These are phyloP conservation scores for Xylota segnis DNA, from an alignment of 2,888 invertebrate genomes.

Conservation along the genomic window DNA sequence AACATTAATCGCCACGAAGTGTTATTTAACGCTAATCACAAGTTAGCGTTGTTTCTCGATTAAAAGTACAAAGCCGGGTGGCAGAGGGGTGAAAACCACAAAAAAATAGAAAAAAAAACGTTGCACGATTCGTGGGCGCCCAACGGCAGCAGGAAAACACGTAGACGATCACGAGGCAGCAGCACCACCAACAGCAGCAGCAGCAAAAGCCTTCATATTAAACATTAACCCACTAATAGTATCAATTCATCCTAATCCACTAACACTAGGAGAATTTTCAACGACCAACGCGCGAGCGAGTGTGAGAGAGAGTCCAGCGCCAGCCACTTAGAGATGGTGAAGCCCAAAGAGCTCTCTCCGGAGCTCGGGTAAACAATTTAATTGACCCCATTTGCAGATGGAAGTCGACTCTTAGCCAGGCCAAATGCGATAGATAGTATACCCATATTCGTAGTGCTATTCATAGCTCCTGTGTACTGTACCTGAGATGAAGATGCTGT, in stretches of 20 bases:
- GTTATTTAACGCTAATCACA: conserved; percentile 77
- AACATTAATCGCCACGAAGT: conserved; percentile 77
- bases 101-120: conserved; percentile 22
- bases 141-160: conserved; percentile 50
- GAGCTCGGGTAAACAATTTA: conserved; percentile 68
- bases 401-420: conserved; percentile 54
- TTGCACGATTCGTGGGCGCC: conserved; percentile 74
- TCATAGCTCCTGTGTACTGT: conserved; percentile 28
- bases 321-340: neutral
- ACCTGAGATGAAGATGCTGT: conserved; percentile 15
- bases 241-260: conserved; percentile 71
- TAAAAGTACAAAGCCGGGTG: neutral
- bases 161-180: conserved; percentile 32
- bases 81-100: too few species aligned
- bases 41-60: conserved; percentile 71
- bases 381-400: conserved; percentile 72
- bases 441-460: neutral
- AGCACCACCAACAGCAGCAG: conserved; percentile 31
- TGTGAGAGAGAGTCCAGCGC: neutral
- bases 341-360: conserved; percentile 19
- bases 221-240: conserved; percentile 75
- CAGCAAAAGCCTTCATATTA: conserved; percentile 71
- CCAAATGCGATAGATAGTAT: conserved; percentile 35
- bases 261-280: conserved; percentile 11
- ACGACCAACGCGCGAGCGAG: neutral